Percentiles rank a stretch among this genome's conserved stretches.
Evolutionary conservation across 2,113 vertebrate genomes (phyloP).

Genomic region (Hippocampus abdominalis): DNA sequence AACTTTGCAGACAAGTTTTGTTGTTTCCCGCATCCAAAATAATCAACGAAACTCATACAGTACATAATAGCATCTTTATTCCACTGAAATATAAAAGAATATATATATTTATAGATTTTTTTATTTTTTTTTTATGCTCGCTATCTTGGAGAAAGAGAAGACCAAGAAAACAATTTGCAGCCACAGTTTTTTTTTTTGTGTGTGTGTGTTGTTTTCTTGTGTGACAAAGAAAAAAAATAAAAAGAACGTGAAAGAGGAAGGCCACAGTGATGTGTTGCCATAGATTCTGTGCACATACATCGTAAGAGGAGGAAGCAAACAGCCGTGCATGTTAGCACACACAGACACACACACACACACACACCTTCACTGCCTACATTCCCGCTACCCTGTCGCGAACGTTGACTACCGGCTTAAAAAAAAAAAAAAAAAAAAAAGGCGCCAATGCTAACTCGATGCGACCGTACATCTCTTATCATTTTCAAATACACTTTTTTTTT

Average conservation of each 20-base stretch:
- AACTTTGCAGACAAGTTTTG: neutral
- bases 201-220: slow-evolving; percentile 47
- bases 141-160: slow-evolving; percentile 71
- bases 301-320: slow-evolving; percentile 45
- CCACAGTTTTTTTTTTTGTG: slow-evolving; percentile 54
- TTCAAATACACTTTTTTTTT: neutral
- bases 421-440: slow-evolving; percentile 3
- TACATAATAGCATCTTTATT: slow-evolving; percentile 77
- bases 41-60: slow-evolving; percentile 30
- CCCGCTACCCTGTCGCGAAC: slow-evolving; percentile 18
- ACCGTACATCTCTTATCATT: neutral
- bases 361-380: slow-evolving; percentile 39
- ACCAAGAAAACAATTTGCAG: slow-evolving; percentile 69
- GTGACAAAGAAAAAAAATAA: slow-evolving; percentile 37
- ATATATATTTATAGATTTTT: slow-evolving; percentile 64
- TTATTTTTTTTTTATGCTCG: slow-evolving; percentile 25
- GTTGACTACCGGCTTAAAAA: slow-evolving; percentile 3
- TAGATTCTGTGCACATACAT: slow-evolving; percentile 56
- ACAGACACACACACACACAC: slow-evolving; percentile 15
- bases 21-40: neutral
- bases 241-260: slow-evolving; percentile 67
- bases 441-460: neutral
- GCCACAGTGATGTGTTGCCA: slow-evolving; percentile 71
- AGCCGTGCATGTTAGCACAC: slow-evolving; percentile 36
- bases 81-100: slow-evolving; percentile 76